A percentile compares a stretch with the other conserved stretches of the same genome.
Evolutionary conservation across 2,888 invertebrate species (phyloP).

Genomic region (Aquatica leii): DNA sequence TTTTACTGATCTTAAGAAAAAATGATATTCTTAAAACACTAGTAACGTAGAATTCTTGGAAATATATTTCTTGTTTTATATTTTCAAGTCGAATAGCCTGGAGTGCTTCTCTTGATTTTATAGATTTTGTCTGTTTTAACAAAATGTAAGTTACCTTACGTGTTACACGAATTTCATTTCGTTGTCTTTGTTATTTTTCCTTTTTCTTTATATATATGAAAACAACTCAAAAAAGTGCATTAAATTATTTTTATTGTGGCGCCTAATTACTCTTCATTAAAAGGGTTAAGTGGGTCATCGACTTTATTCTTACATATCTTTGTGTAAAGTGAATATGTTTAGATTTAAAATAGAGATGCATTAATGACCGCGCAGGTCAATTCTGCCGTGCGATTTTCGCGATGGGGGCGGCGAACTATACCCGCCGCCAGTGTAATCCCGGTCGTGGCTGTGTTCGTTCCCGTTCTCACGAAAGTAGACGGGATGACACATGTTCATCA

Average conservation of each 20-base stretch:
- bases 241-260: conserved; percentile 1
- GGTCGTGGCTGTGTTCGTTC: conserved; percentile 34
- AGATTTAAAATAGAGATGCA: conserved; percentile 30
- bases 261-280: conserved; percentile 20
- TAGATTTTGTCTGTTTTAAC: conserved; percentile 15
- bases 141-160: conserved; percentile 8
- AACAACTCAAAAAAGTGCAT: neutral
- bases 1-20: no score
- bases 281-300: conserved; percentile 29
- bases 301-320: conserved; percentile 28
- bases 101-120: conserved; percentile 7
- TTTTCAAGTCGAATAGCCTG: conserved; percentile 11
- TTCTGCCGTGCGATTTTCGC: conserved; percentile 31
- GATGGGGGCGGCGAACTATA: conserved; percentile 45
- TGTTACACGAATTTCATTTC: neutral
- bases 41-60: neutral
- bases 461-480: conserved; percentile 29
- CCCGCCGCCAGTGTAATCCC: conserved; percentile 38
- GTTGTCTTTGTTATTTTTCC: no score
- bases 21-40: no score
- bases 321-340: conserved; percentile 25
- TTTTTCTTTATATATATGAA: no score
- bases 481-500: conserved; percentile 52
- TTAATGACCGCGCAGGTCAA: conserved; percentile 46
- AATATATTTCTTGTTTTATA: neutral